Conservation (phyloP, 92 coral and sea anemone species). For the Chrysogorgia sp. region DNA sequence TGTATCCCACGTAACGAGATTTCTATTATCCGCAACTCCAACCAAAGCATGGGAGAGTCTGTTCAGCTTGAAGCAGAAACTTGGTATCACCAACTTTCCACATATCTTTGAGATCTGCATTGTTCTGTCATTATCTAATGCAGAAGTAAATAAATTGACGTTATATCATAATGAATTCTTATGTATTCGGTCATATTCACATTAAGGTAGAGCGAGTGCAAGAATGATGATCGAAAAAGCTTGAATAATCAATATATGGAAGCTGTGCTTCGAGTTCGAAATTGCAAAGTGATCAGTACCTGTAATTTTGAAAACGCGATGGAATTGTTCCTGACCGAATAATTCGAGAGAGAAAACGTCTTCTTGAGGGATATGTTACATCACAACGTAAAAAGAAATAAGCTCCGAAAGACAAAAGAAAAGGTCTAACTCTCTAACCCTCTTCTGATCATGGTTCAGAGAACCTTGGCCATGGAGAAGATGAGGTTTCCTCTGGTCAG, state of each 20-base stretch:
- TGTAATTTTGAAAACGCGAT: slow-evolving; percentile 20
- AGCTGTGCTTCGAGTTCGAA: slow-evolving; percentile 28
- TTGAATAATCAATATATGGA: slow-evolving; percentile 18
- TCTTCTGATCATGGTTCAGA: slow-evolving; percentile 20
- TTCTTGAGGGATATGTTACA: slow-evolving; percentile 25
- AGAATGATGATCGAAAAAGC: slow-evolving; percentile 38
- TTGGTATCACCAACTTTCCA: slow-evolving; percentile 6
- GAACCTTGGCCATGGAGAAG: slow-evolving; percentile 22
- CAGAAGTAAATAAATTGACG: slow-evolving; percentile 15
- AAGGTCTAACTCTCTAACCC: slow-evolving; percentile 1
- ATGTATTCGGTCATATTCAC: neutral
- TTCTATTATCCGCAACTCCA: slow-evolving; percentile 16
- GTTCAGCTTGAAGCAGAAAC: slow-evolving; percentile 21
- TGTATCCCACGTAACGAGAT: slow-evolving; percentile 24
- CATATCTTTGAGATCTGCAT: slow-evolving; percentile 17
- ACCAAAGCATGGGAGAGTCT: slow-evolving; percentile 28
- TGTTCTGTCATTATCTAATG: slow-evolving; percentile 15
- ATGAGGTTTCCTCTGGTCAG: neutral
- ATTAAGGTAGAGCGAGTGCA: slow-evolving; percentile 24
- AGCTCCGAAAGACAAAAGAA: slow-evolving; percentile 22
- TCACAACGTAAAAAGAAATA: slow-evolving; percentile 19
- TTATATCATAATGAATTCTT: neutral
- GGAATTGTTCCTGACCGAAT: slow-evolving; percentile 27
- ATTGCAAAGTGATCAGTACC: slow-evolving; percentile 11
- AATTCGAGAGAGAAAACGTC: slow-evolving; percentile 11